Evolutionary conservation across 2,797 vertebrate species (phyloP), one percentile per base, ranked within the genome.

Genomic region (Oryzias dopingdopingensis): DNA sequence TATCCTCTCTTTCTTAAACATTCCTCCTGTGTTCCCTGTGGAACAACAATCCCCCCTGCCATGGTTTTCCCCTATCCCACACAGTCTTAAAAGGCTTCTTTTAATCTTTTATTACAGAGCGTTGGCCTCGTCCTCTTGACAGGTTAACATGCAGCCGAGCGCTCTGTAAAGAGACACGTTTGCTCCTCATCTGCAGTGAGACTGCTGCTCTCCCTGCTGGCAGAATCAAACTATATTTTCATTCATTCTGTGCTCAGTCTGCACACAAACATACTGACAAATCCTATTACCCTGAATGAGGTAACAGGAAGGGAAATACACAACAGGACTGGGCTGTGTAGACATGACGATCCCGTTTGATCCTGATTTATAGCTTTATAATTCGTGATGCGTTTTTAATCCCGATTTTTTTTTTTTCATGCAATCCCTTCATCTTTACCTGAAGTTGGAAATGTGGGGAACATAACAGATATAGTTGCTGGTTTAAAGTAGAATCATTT

Each of bases 61-160:
- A 65, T 65, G 1, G 44, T 66, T 63, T 60, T 56, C 46, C 24
- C 40, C 44, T 52, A 48, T 61, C 56, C 47, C 49, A 52, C 10
- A 56, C 76, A 56, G 58, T 82, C 86, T 83, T 87, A 86, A 86
- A 88, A 88, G 82, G 84, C 77, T 66, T 56, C 66, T 86, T 86
- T 76, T 68, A 63, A 76, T 76, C 82, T 84, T 92, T 92, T 92
- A 91, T 91, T 79, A 77, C 78, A 59, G 57, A 72, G 70, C 17
- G 51, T 61, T 64, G 69, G 52, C 61, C 82, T 56, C 59, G 65
- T 32, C 42, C 44, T 22, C 44, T 62, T 41, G 45, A 55, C 23
- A 5, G 1, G 48, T 66, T 69, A 53, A 65, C 59, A 60, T 14
- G 2, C 61, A 61, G 49, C 46, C 59, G 62, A 59, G 52, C 67